phyloP scores from a whole-genome alignment of 2,113 vertebrate species.

The Ailurus styani region DNA sequence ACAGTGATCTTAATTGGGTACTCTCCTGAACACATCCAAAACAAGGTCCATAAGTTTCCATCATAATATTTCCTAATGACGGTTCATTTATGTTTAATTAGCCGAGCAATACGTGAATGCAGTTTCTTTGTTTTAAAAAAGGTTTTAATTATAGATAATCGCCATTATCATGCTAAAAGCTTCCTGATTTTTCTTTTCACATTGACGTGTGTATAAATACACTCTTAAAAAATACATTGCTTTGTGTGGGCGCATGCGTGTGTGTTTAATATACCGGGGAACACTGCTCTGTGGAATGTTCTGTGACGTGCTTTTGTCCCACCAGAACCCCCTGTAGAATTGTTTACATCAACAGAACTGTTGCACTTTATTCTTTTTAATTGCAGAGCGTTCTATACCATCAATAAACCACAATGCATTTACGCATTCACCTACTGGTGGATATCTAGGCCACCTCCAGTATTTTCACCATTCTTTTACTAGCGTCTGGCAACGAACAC shows the following conservation, averaged over 20 bases:
- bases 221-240: background rate
- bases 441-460: background rate
- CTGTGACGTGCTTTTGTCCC: background rate
- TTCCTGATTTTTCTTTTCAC: background rate
- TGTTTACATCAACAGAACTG: background rate
- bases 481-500: background rate
- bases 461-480: background rate
- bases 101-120: background rate
- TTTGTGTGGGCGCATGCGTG: background rate
- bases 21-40: conserved; percentile 43
- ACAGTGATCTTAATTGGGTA: conserved; percentile 43
- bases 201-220: background rate
- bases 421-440: background rate
- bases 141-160: conserved; percentile 51
- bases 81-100: conserved; percentile 52
- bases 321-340: background rate
- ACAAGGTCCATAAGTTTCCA: conserved; percentile 15
- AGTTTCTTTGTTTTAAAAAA: background rate
- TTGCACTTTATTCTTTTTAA: background rate
- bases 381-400: background rate
- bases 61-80: conserved; percentile 50
- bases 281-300: background rate
- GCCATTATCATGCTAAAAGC: background rate
- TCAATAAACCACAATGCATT: background rate
- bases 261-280: background rate